These are phyloP conservation scores for Rynchops niger DNA, from an alignment of 2,113 vertebrate species.

Conservation along the genomic window DNA sequence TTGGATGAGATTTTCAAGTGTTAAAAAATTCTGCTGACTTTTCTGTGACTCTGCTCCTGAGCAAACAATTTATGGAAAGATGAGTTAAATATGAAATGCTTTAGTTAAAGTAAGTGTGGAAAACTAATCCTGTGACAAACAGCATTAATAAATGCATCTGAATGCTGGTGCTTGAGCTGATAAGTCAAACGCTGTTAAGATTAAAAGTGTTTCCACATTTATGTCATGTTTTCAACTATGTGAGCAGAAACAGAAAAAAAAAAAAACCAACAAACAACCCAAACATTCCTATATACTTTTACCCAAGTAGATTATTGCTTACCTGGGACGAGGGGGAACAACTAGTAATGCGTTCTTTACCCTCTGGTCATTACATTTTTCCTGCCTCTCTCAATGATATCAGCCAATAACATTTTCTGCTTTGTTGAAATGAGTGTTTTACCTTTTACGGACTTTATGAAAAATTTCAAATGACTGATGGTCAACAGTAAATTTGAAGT, in stretches of 20 bases:
- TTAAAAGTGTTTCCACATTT: background rate
- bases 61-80: background rate
- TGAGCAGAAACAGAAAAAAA: background rate
- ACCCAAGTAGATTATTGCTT: background rate
- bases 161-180: background rate
- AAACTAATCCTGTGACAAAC: background rate
- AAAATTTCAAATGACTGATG: background rate
- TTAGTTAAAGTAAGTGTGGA: background rate
- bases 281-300: background rate
- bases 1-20: background rate
- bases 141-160: background rate
- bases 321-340: background rate
- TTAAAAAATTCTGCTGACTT: background rate
- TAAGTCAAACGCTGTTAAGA: background rate
- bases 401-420: background rate
- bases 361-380: background rate
- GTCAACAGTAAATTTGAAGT: background rate
- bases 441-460: background rate
- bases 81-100: background rate
- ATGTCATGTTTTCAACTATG: background rate
- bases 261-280: too few relatives aligned
- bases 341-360: background rate
- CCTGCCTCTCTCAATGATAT: background rate
- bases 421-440: background rate
- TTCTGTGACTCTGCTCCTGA: background rate